Conservation (phyloP, 2,888 invertebrate genomes). For the Thereva unica region DNA sequence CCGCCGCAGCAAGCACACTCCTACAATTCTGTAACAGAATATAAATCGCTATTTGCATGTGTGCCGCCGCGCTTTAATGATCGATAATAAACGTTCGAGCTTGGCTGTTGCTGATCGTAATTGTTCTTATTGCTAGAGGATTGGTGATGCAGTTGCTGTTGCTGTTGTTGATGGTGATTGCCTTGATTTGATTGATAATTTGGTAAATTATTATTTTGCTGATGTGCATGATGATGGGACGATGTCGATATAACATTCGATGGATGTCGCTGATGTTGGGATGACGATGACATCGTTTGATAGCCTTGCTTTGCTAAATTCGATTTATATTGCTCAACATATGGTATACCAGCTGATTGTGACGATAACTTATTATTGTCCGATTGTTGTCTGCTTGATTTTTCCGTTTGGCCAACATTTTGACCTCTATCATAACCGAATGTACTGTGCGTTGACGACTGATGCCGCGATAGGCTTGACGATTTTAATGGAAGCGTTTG, state of each 20-base stretch:
- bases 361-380: slow-evolving; percentile 34
- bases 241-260: slow-evolving; percentile 44
- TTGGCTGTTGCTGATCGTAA: slow-evolving; percentile 38
- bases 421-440: slow-evolving; percentile 52
- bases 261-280: slow-evolving; percentile 42
- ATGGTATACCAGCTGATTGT: slow-evolving; percentile 44
- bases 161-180: slow-evolving; percentile 41
- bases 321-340: slow-evolving; percentile 52
- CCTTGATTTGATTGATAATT: slow-evolving; percentile 37
- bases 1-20: slow-evolving; percentile 60
- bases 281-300: slow-evolving; percentile 16
- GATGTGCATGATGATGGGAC: slow-evolving; percentile 44
- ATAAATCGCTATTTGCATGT: slow-evolving; percentile 64
- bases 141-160: slow-evolving; percentile 43
- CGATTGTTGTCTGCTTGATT: slow-evolving; percentile 40
- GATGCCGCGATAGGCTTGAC: slow-evolving; percentile 48
- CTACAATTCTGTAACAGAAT: slow-evolving; percentile 76
- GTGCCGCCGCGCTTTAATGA: slow-evolving; percentile 60
- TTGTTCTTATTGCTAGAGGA: slow-evolving; percentile 34
- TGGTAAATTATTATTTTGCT: slow-evolving; percentile 39
- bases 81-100: slow-evolving; percentile 53
- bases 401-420: slow-evolving; percentile 47
- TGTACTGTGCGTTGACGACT: slow-evolving; percentile 47
- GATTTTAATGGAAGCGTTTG: slow-evolving; percentile 55
- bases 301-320: slow-evolving; percentile 37